A percentile compares a stretch with the other conserved stretches of the same genome.
phyloP scores from a whole-genome alignment of 2,113 vertebrate genomes.

The Albula goreensis region DNA sequence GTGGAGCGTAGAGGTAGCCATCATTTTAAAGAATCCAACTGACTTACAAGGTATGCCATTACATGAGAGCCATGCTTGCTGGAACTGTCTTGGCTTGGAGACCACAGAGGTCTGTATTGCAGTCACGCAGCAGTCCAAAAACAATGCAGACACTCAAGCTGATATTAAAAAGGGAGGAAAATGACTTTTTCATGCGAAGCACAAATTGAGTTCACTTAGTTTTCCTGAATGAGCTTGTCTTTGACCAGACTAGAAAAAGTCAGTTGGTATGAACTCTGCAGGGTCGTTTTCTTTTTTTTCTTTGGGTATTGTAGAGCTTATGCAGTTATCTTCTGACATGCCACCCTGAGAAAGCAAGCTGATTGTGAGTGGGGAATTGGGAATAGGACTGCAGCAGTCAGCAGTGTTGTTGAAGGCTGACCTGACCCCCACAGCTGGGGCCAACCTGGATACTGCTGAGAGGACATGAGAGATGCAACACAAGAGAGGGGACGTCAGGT shows the following conservation, averaged over 20 bases:
- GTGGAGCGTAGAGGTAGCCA: not conserved
- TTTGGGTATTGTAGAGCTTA: not conserved
- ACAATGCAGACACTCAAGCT: not conserved
- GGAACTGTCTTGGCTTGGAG: not conserved
- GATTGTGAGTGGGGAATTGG: not conserved
- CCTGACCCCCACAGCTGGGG: not conserved
- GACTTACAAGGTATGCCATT: not conserved
- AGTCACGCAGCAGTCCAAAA: not conserved
- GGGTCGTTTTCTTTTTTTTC: not conserved
- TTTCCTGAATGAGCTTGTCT: not conserved
- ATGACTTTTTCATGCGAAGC: not conserved
- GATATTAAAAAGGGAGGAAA: not conserved
- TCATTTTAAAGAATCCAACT: not conserved
- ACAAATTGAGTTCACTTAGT: too few species aligned
- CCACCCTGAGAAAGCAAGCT: not conserved
- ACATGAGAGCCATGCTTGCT: not conserved
- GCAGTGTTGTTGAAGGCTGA: not conserved
- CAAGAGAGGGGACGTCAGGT: not conserved
- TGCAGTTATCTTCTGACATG: not conserved
- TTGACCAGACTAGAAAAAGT: not conserved
- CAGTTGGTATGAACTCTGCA: not conserved
- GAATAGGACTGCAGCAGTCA: not conserved
- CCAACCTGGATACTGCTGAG: not conserved
- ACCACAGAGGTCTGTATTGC: not conserved
- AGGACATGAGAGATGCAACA: not conserved